A percentile compares a stretch with the other conserved stretches of the same genome.
Conservation (phyloP, 2,888 invertebrate genomes). For the Ophioninae sp. region DNA sequence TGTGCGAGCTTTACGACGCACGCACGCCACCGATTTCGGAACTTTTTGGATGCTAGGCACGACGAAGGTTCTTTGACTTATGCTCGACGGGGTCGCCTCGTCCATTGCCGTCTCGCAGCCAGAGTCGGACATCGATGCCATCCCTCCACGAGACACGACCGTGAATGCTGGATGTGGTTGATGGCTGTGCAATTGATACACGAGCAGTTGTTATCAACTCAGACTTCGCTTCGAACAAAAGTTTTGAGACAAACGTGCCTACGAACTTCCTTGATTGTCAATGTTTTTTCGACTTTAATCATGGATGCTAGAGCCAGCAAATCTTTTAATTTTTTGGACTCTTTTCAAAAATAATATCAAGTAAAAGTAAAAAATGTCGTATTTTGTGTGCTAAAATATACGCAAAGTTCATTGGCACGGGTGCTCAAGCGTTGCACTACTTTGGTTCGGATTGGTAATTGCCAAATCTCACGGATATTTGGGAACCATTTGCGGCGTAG, state of each 20-base stretch:
- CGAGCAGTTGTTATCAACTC: neutral
- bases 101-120: neutral
- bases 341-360: no score
- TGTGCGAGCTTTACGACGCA: neutral
- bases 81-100: neutral
- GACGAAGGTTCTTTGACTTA: conserved; percentile 14
- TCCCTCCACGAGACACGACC: neutral
- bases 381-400: neutral
- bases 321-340: no score
- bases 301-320: no score
- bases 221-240: neutral
- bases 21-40: conserved; percentile 40
- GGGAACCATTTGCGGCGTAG: neutral
- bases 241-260: neutral
- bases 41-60: conserved; percentile 42
- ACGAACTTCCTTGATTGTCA: neutral
- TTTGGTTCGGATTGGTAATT: neutral
- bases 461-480: conserved; percentile 12
- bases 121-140: conserved; percentile 5
- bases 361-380: neutral
- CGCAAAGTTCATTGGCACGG: neutral
- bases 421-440: neutral
- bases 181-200: conserved; percentile 13
- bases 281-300: no score
- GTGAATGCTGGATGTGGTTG: conserved; percentile 10